A percentile compares a stretch with the other conserved stretches of the same genome.
Conservation (phyloP, 2,113 vertebrate species). For the Siphamia tubifer region DNA sequence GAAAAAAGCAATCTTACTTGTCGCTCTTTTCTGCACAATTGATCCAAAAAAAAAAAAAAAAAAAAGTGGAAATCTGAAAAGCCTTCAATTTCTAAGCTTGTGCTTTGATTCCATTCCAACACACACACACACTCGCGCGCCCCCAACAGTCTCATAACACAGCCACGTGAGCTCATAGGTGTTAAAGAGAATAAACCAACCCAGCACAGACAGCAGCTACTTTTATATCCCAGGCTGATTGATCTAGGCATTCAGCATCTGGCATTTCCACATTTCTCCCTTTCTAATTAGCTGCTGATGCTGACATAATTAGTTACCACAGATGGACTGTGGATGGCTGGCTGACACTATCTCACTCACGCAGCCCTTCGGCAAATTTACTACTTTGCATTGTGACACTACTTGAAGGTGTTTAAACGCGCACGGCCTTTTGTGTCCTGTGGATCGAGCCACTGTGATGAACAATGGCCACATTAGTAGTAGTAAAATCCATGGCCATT, state of each 20-base stretch:
- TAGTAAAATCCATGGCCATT: background rate
- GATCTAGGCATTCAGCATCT: conserved; percentile 66
- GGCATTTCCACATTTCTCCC: conserved; percentile 52
- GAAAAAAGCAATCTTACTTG: conserved; percentile 57
- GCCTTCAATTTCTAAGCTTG: conserved; percentile 22
- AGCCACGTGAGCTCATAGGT: background rate
- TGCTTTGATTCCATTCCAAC: conserved; percentile 12
- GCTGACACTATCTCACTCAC: conserved; percentile 36
- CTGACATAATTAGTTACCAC: conserved; percentile 62
- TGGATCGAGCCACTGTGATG: background rate
- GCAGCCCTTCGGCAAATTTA: conserved; percentile 10
- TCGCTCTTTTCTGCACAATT: conserved; percentile 48
- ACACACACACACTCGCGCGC: background rate
- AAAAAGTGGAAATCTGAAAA: background rate
- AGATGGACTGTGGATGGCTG: conserved; percentile 56
- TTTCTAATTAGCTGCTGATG: conserved; percentile 62
- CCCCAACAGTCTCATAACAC: background rate
- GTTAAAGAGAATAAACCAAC: conserved; percentile 24
- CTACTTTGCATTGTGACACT: conserved; percentile 21
- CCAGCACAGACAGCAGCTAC: conserved; percentile 20
- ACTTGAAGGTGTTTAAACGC: background rate
- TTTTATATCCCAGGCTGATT: conserved; percentile 49
- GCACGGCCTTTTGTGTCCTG: background rate
- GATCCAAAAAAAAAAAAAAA: conserved; percentile 20
- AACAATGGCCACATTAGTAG: background rate